Base-by-base conservation (phyloP, 2,888 invertebrate genomes). In the Tiphia femorata region DNA sequence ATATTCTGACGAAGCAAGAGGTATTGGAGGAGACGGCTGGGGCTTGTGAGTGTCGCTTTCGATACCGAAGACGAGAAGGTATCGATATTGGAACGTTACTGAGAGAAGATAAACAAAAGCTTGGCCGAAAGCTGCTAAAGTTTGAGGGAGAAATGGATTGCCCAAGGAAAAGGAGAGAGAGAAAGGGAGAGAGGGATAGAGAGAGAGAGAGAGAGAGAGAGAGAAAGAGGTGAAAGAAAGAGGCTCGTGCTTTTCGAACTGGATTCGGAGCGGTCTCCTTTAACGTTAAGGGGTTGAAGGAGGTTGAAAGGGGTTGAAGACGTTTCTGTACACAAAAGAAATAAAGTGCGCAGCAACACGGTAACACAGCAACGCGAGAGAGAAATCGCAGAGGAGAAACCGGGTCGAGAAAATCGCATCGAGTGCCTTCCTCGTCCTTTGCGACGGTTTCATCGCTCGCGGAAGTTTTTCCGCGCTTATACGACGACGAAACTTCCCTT, bases 41-140 rank as follows among this genome's bases (percentile, higher is more conserved):
- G 47, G 47, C n/a, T 35, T 23, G 25, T 12, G 30, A 30, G 12
- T 30, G 12, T 1, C 23, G 27, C 43, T 40, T 46, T 25, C 48
- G 51, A 55, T 44, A 51, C 30, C 35, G 41, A 50, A 25, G 53
- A 47, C 27, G 8, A 14, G 46, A 30, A 29, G n/a, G 47, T 50
- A 44, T 47, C 55, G 64, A 62, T 64, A 65, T 65, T 61, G 61
- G 38, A 43, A 33, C 47, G 51, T 35, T 35, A 50, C 21, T 37
- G 44, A 42, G 47, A 37, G 40, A 65, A 56, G 57, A 60, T 66
- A 62, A 66, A 66, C 67, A 67, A 56, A 53, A 56, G 30, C 37
- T 38, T n/a, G n/a, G n/a, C n/a, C n/a, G n/a, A n/a, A n/a, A n/a
- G n/a, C 40, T 56, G 38, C 29, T 19, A 37, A 43, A 41, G 10